Percentiles rank a stretch among this genome's conserved stretches.
These are phyloP conservation scores for Bimastos eiseni DNA, from an alignment of 2,888 invertebrate genomes.

Conservation along the genomic window DNA sequence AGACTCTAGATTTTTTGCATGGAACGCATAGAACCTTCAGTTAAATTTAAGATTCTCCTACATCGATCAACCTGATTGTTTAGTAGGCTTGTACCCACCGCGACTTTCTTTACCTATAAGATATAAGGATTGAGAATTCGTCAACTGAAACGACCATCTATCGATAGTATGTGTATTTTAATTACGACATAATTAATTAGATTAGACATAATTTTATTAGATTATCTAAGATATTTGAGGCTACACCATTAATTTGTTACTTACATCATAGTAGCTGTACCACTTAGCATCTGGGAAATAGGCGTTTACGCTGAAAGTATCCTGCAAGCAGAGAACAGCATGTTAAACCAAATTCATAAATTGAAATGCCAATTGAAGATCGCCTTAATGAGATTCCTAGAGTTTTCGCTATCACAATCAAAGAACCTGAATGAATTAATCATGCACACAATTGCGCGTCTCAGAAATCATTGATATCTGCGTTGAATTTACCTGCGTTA, in stretches of 20 bases:
- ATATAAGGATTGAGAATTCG: too few relatives aligned
- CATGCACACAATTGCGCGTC: neutral
- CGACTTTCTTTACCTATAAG: too few relatives aligned
- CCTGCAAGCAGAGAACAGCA: constrained; percentile 24
- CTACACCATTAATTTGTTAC: constrained; percentile 14
- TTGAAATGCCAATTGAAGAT: neutral
- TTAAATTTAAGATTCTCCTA: too few relatives aligned
- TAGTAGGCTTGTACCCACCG: too few relatives aligned
- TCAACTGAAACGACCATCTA: too few relatives aligned
- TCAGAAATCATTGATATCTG: neutral
- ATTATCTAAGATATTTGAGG: neutral
- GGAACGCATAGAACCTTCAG: too few relatives aligned
- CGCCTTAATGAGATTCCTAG: neutral
- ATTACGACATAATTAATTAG: neutral
- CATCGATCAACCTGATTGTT: too few relatives aligned
- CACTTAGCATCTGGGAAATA: constrained; percentile 39
- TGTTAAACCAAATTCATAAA: neutral
- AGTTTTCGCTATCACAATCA: neutral
- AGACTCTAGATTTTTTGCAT: too few relatives aligned
- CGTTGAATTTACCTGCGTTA: constrained; percentile 29
- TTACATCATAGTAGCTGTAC: constrained; percentile 40
- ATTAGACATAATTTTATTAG: too few relatives aligned
- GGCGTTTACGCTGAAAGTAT: constrained; percentile 25
- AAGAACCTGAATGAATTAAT: neutral
- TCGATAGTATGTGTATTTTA: neutral